Conservation (phyloP, 2,888 invertebrate genomes). For the Rhagophthalmus giganteus region DNA sequence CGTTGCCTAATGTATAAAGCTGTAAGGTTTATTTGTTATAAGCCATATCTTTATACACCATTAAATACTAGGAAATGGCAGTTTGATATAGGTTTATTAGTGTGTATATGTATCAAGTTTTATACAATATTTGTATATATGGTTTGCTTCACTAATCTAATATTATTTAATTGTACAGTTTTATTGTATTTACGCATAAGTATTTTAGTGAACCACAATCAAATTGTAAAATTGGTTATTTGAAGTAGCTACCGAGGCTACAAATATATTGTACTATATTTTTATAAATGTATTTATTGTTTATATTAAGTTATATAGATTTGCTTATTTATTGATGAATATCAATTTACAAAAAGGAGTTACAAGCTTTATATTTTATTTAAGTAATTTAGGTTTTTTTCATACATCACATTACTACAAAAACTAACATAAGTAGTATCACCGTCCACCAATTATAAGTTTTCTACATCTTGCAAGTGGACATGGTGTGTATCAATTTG, state of each 20-base stretch:
- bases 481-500: conserved; percentile 8
- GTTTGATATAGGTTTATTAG: conserved; percentile 8
- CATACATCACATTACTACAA: conserved; percentile 15
- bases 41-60: too few species aligned
- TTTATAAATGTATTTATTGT: conserved; percentile 53
- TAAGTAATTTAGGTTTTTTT: conserved; percentile 4
- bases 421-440: conserved; percentile 22
- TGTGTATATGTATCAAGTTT: conserved; percentile 9
- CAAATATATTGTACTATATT: conserved; percentile 47
- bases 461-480: conserved; percentile 20
- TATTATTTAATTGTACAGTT: conserved; percentile 15
- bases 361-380: conserved; percentile 28
- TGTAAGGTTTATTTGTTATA: too few species aligned
- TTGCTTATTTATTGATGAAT: conserved; percentile 38
- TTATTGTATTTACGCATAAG: conserved; percentile 13
- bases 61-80: conserved; percentile 6
- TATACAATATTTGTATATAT: conserved; percentile 3
- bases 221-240: conserved; percentile 44
- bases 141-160: conserved; percentile 14
- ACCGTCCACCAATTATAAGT: conserved; percentile 24
- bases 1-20: neutral
- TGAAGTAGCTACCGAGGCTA: conserved; percentile 40
- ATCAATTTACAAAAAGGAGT: conserved; percentile 24
- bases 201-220: conserved; percentile 37
- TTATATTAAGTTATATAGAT: conserved; percentile 43